Base-by-base conservation (phyloP, 2,888 invertebrate species). In the Onthophagus sagittarius region DNA sequence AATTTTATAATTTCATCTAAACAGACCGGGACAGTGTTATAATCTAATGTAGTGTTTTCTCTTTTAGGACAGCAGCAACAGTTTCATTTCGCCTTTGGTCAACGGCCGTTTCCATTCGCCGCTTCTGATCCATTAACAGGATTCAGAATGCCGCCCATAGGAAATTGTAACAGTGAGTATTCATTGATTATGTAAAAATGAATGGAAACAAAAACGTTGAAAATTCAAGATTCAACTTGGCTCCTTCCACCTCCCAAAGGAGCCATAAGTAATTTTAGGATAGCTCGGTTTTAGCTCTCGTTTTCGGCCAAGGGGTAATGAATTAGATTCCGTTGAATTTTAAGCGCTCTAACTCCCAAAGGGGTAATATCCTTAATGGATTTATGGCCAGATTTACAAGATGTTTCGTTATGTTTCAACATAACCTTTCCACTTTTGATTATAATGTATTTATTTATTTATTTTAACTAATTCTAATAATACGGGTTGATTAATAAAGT, bases 21-120 rank as follows among this genome's bases (percentile, higher is more conserved):
- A 31, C 39, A 80, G 79, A 78, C 76, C 78, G 79, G 84, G 80
- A 79, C 84, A 84, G 85, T 84, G 79, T 80, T 81, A 78, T 82
- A 78, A 78, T 81, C 82, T 84, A 83, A 84, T 82, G 75, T 86
- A 94, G 94, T 94, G 93, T 89, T 94, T 87, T 94, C 94, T 87
- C 91, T 95, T 90, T 88, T 93, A 96, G 96, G 96, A 88, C 95
- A 95, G 87, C 96, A 96, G 88, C 96, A 96, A 87, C 96, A 96
- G 89, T 96, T 96, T 87, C 95, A 96, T 88, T 95, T 96, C 87
- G 95, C 95, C 82, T 94, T 94, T 80, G 94, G 94, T 63, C 94
- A 95, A 85, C 89, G 95, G 77, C 94, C 95, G 72, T 94, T 95
- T 85, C 92, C 94, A 74, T 94, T 96, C 82, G 95, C 95, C 78